Base-by-base conservation (phyloP, 2,113 vertebrate genomes). In the Gnathochromis pfefferi region DNA sequence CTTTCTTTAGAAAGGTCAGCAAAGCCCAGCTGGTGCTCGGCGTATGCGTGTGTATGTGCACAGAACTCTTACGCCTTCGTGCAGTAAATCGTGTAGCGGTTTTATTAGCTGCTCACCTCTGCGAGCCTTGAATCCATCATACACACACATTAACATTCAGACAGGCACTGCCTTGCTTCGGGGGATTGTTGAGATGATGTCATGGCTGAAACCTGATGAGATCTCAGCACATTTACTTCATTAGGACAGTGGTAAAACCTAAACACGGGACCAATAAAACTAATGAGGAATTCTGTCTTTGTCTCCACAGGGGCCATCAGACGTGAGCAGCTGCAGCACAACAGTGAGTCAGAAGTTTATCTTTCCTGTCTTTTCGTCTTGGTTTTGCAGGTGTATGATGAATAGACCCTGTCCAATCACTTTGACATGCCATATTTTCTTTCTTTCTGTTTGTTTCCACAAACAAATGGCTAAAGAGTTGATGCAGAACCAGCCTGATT, bases 1-100 rank as follows among this genome's bases (percentile, higher is more conserved):
- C 10, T 85, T 85, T 78, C 82, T 63, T 89, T 53, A 26, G 58
- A 90, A 90, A 91, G 89, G 84, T 90, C 87, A 88, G 83, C 57
- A 7, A 75, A 31, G 60, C 54, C 88, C 90, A 88, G 84, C 85
- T 92, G 85, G 17, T 85, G 68, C 35, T 89, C n/a, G 1, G 47
- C 5, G 21, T 47, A 68, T 70, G 45, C 1, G 21, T 80, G 86
- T 33, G 70, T 35, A 55, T 26, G 40, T 47, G 58, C 23, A 12
- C 55, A 16, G 40, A 23, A 14, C 57, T 79, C 47, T 33, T 49
- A 45, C 9, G 11, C 70, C 60, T 47, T 79, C 63, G 68, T 83
- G 88, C 91, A 75, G 82, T 91, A 91, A 92, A 85, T 90, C 19
- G 13, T 35, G 12, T 49, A 3, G 40, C 11, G 1, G 82, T 87